A percentile compares a stretch with the other conserved stretches of the same genome.
phyloP scores from a whole-genome alignment of 2,113 vertebrate species.

The Pteruthius melanotis region DNA sequence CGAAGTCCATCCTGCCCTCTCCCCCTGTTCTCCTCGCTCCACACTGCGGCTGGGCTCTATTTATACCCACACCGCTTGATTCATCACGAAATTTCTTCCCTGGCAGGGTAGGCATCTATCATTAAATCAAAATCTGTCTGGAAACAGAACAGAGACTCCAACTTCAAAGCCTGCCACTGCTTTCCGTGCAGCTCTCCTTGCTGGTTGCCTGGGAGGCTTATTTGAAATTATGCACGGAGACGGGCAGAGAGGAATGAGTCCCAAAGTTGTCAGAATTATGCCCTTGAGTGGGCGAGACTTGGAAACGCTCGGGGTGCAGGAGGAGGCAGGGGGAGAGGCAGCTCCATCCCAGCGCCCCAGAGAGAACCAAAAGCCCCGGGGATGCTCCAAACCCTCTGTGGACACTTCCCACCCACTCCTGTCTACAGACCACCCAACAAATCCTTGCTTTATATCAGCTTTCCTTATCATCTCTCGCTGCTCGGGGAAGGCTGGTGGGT shows the following conservation, averaged over 20 bases:
- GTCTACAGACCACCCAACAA: neutral
- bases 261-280: neutral
- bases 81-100: neutral
- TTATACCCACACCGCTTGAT: neutral
- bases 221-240: neutral
- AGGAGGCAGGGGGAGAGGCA: neutral
- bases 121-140: conserved; percentile 35
- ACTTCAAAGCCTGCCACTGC: conserved; percentile 26
- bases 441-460: rapidly evolving
- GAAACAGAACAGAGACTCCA: neutral
- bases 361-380: neutral
- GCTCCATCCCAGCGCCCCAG: neutral
- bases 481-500: neutral
- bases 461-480: rapidly evolving
- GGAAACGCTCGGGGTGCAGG: rapidly evolving
- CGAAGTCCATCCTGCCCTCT: neutral
- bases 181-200: neutral
- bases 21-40: neutral
- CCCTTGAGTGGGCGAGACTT: neutral
- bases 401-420: neutral
- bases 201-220: conserved; percentile 22
- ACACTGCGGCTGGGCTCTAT: rapidly evolving
- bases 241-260: neutral
- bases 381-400: neutral
- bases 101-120: neutral